These are phyloP conservation scores for Cheilosia impressa DNA, from an alignment of 2,888 invertebrate species.

Conservation along the genomic window DNA sequence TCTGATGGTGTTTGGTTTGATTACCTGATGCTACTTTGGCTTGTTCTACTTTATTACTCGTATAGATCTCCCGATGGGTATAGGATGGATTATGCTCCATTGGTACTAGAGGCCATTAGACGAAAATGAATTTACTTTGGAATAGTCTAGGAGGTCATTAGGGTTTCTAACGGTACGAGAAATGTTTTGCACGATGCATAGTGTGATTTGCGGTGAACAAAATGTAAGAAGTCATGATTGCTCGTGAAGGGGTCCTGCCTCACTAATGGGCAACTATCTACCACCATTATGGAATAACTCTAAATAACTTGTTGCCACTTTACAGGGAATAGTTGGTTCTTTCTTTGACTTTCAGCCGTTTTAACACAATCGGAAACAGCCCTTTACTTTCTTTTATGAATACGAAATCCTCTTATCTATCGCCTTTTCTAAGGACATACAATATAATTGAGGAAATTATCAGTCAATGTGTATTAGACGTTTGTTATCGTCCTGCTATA, in stretches of 20 bases:
- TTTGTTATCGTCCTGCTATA: too few relatives aligned
- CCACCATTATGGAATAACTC: too few relatives aligned
- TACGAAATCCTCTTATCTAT: too few relatives aligned
- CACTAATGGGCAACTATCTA: too few relatives aligned
- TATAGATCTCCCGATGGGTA: constrained; percentile 1
- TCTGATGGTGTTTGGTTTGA: constrained; percentile 47
- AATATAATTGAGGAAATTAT: too few relatives aligned
- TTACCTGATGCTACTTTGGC: constrained; percentile 38
- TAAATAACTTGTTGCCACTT: too few relatives aligned
- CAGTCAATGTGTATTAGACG: too few relatives aligned
- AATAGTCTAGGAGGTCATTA: constrained; percentile 44
- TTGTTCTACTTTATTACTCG: constrained; percentile 52
- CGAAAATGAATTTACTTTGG: constrained; percentile 18
- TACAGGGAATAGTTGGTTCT: too few relatives aligned
- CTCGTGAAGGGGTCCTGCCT: neutral
- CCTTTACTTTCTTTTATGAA: too few relatives aligned
- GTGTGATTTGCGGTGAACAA: neutral
- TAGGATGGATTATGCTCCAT: constrained; percentile 30
- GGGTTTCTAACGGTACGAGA: constrained; percentile 48
- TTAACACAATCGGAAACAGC: too few relatives aligned
- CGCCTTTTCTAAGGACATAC: too few relatives aligned
- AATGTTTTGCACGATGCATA: constrained; percentile 31
- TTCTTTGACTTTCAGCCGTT: too few relatives aligned
- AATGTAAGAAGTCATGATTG: neutral
- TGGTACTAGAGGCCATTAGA: constrained; percentile 11